Evolutionary conservation across 2,797 vertebrate species (phyloP).

Genomic region (Leucoraja ocellata): DNA sequence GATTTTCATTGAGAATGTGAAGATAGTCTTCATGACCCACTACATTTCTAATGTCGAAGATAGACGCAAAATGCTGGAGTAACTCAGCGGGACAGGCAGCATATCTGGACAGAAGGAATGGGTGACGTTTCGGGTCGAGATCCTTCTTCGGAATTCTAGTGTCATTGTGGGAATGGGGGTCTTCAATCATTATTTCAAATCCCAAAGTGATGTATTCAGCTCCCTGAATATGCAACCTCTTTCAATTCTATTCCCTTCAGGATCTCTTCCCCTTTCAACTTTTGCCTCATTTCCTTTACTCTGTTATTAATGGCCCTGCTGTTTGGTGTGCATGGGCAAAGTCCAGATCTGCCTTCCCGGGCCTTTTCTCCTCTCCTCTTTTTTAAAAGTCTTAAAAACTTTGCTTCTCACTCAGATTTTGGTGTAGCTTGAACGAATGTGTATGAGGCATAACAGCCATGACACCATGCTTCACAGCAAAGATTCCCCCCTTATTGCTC

Average conservation of each 20-base stretch:
- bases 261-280: neutral
- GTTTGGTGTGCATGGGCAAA: neutral
- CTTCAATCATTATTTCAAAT: neutral
- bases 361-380: neutral
- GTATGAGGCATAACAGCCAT: too few species aligned
- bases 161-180: neutral
- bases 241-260: neutral
- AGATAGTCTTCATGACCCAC: neutral
- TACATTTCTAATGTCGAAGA: neutral
- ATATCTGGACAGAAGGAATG: too few species aligned
- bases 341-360: neutral
- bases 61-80: too few species aligned
- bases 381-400: neutral
- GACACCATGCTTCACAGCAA: too few species aligned
- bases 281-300: neutral
- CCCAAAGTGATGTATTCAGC: neutral
- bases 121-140: too few species aligned
- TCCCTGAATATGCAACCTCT: neutral
- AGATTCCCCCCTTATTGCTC: too few species aligned
- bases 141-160: too few species aligned
- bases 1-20: neutral
- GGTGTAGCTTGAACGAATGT: neutral
- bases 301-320: neutral
- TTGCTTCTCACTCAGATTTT: neutral
- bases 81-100: too few species aligned